Base-by-base conservation (phyloP, 2,888 invertebrate species). In the Didymodactylos carnosus region DNA sequence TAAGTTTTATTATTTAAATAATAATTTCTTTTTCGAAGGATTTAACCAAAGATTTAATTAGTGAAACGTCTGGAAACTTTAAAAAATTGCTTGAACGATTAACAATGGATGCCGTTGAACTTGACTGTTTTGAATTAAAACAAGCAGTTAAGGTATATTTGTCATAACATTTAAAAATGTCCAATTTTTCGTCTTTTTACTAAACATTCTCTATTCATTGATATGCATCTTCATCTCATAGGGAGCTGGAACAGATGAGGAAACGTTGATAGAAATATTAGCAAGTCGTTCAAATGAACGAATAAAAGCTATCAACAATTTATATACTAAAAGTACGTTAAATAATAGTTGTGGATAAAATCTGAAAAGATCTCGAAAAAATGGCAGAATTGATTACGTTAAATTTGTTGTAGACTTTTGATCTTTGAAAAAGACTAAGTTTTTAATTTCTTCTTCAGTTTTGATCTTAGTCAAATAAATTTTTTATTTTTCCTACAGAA, bases 171-270 rank as follows among this genome's bases (percentile, higher is more conserved):
- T n/a, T n/a, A n/a, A n/a, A n/a, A n/a, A n/a, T n/a, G n/a, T n/a
- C n/a, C n/a, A n/a, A n/a, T n/a, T n/a, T n/a, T n/a, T n/a, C n/a
- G n/a, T n/a, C n/a, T n/a, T n/a, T n/a, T n/a, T n/a, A n/a, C n/a
- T n/a, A n/a, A n/a, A n/a, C n/a, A n/a, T n/a, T n/a, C n/a, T n/a
- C n/a, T n/a, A n/a, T n/a, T n/a, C n/a, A n/a, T 16, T 49, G 13
- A 71, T 40, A 19, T 40, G 7, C n/a, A 41, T 14, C 23, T 71
- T 23, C 40, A 23, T 39, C 29, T 43, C 39, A 35, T 70, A 72
- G 69, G 83, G 83, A 51, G 78, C 82, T 3, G 83, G 83, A 6
- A 83, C 83, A 72, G 81, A 83, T 78, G 83, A 83, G 75, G 80
- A 82, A 74, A 80, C 80, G 10, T 76, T 83, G 51, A 80, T 82